Conservation (phyloP, 2,888 invertebrate genomes). For the Rhyacophila evoluta region DNA sequence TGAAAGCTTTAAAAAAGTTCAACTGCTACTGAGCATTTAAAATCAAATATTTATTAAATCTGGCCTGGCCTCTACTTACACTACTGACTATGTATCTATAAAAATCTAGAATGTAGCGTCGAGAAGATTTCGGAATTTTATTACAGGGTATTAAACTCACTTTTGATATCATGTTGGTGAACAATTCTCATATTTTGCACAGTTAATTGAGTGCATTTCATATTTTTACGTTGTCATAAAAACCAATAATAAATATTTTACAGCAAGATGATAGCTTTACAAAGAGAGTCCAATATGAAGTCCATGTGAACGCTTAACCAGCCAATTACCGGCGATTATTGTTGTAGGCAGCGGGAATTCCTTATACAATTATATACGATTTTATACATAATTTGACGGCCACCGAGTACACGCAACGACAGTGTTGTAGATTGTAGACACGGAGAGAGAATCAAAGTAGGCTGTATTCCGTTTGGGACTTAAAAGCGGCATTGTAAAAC, state of each 20-base stretch:
- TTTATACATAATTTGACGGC: conserved; percentile 26
- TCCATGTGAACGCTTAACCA: conserved; percentile 35
- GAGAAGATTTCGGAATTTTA: too few species aligned
- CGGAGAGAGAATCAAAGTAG: conserved; percentile 25
- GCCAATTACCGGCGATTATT: conserved; percentile 45
- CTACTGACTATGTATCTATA: too few species aligned
- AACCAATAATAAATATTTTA: background rate
- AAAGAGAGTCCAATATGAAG: background rate
- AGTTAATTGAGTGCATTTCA: background rate
- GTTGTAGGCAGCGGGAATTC: conserved; percentile 16
- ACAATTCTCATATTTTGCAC: too few species aligned
- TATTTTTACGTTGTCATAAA: background rate
- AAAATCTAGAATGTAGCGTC: too few species aligned
- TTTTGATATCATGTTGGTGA: too few species aligned
- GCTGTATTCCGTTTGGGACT: background rate
- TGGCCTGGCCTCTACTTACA: too few species aligned
- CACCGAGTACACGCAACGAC: conserved; percentile 28
- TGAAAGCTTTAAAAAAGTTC: too few species aligned
- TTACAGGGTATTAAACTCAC: too few species aligned
- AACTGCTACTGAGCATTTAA: too few species aligned
- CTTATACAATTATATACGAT: conserved; percentile 39
- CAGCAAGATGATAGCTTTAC: background rate
- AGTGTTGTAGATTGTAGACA: background rate
- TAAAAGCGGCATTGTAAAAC: conserved; percentile 19
- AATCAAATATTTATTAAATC: too few species aligned